phyloP scores from a whole-genome alignment of 2,797 vertebrate genomes.

The Pipistrellus pipistrellus region DNA sequence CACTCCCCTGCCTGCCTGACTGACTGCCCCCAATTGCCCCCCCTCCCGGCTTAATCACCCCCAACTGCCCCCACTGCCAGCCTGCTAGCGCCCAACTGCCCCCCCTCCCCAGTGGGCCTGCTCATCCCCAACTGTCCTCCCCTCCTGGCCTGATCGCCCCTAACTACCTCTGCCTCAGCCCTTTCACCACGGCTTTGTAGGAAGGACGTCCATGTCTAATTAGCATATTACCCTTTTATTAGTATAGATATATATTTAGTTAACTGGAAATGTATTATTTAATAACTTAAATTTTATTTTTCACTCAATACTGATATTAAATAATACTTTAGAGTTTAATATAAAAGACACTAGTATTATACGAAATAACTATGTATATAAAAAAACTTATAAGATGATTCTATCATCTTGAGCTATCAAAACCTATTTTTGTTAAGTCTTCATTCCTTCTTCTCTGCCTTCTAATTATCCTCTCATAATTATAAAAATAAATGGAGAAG shows the following conservation, averaged over 20 bases:
- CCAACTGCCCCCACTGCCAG: no score
- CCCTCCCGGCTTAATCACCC: no score
- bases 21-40: no score
- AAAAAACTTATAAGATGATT: slow-evolving; percentile 30
- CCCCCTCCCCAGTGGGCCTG: no score
- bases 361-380: slow-evolving; percentile 33
- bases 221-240: no score
- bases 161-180: no score
- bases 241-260: not conserved
- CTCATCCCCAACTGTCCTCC: no score
- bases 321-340: slow-evolving; percentile 41
- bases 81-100: no score
- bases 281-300: slow-evolving; percentile 54
- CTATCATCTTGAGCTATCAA: slow-evolving; percentile 41
- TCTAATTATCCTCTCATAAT: slow-evolving; percentile 26
- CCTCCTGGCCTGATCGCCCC: no score
- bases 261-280: slow-evolving; percentile 28
- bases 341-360: slow-evolving; percentile 58
- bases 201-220: no score
- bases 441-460: slow-evolving; percentile 41
- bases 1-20: no score
- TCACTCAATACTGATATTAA: slow-evolving; percentile 43
- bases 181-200: no score
- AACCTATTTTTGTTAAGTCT: slow-evolving; percentile 35
- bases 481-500: slow-evolving; percentile 36